Evolutionary conservation across 2,888 invertebrate species (phyloP).

Genomic region (Troides oblongomaculatus): DNA sequence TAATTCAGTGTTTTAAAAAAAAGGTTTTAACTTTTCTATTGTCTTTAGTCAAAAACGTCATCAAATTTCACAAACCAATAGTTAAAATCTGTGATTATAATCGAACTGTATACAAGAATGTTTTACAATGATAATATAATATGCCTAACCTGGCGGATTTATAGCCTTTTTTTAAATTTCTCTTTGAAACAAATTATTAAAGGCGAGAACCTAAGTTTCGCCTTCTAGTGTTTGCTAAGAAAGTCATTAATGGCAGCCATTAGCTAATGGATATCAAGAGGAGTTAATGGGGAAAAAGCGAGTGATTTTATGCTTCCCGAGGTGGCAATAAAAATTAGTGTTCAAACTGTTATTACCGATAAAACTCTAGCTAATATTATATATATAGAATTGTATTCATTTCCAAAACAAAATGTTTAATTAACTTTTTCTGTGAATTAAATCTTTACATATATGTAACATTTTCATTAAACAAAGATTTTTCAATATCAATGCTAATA

Average conservation of each 20-base stretch:
- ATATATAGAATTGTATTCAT: not conserved
- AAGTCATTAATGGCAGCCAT: constrained; percentile 52
- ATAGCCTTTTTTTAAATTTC: not conserved
- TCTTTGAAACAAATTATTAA: not conserved
- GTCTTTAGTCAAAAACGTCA: too few species aligned
- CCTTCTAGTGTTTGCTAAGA: constrained; percentile 52
- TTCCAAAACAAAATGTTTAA: too few species aligned
- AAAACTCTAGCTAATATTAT: not conserved
- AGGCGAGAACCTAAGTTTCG: constrained; percentile 10
- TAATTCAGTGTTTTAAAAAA: too few species aligned
- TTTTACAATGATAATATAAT: too few species aligned
- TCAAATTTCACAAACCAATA: too few species aligned
- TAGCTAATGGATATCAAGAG: constrained; percentile 58
- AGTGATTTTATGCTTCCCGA: not conserved
- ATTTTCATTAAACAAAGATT: too few species aligned
- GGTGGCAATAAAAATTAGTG: not conserved
- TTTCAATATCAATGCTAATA: too few species aligned
- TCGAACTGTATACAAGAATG: not conserved
- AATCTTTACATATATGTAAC: too few species aligned
- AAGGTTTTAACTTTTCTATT: too few species aligned
- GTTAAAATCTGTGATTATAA: not conserved
- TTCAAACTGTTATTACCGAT: not conserved
- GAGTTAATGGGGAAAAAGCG: constrained; percentile 37
- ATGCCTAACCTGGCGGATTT: not conserved
- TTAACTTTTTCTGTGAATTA: not conserved